Percentiles rank a stretch among this genome's conserved stretches.
Conservation (phyloP, 2,797 vertebrate genomes). For the Arrhamphus sclerolepis region DNA sequence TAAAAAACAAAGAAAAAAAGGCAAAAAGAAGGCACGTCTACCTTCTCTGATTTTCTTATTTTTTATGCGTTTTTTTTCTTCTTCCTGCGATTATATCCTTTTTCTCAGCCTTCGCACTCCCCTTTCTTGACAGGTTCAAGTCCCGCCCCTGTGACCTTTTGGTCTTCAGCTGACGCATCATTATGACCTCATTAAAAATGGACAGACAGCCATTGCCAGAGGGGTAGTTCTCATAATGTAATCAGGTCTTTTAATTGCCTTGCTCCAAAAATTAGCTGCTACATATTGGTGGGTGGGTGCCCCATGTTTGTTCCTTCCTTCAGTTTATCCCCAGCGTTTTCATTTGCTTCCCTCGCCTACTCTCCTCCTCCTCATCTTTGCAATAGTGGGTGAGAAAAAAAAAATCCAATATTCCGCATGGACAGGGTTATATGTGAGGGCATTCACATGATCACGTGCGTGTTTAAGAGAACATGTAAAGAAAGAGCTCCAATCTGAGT, state of each 20-base stretch:
- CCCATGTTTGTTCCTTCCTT: constrained; percentile 39
- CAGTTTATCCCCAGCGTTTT: constrained; percentile 38
- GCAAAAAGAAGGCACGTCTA: background rate
- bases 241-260: constrained; percentile 82
- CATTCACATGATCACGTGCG: constrained; percentile 42
- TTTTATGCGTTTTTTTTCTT: constrained; percentile 15
- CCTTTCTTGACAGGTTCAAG: constrained; percentile 41
- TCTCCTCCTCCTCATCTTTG: constrained; percentile 1
- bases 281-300: constrained; percentile 76
- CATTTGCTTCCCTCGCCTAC: constrained; percentile 19
- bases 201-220: constrained; percentile 80
- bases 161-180: constrained; percentile 80
- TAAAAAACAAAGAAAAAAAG: constrained; percentile 10
- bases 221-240: constrained; percentile 78
- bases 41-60: background rate
- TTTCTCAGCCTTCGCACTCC: background rate
- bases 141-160: constrained; percentile 73
- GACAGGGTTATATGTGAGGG: constrained; percentile 2
- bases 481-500: constrained; percentile 44
- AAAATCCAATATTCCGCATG: constrained; percentile 20
- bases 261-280: constrained; percentile 79
- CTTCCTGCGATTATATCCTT: constrained; percentile 27
- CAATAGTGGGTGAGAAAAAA: constrained; percentile 11
- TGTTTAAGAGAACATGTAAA: constrained; percentile 50
- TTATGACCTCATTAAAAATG: constrained; percentile 83